Base-by-base conservation (phyloP, 1,140 invertebrate species). In the Drosophila bipectinata region DNA sequence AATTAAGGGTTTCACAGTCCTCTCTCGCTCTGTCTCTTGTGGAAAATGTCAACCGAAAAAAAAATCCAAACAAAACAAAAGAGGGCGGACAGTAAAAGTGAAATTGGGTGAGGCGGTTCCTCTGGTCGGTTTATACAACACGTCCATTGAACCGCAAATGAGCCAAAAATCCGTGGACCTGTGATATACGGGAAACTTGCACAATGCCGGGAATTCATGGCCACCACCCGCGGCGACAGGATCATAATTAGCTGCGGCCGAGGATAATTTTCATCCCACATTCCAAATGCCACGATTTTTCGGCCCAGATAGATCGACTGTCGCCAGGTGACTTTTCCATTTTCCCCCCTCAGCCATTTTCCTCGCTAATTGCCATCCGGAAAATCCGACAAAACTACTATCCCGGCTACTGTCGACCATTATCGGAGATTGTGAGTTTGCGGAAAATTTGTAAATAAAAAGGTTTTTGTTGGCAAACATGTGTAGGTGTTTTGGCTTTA, bases 1-100 rank as follows among this genome's bases (percentile, higher is more conserved):
- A 87, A 87, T 87, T 87, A 87, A 88, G 79, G 83, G 84, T 87
- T 88, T 88, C 83, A 72, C 75, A 72, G 68, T 73, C 75, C 15
- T 28, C 21, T 15, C 14, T 6, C 4, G 47, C 60, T 49, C 80
- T 47, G 48, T 68, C 26, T 28, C 26, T 28, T 80, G 72, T 68
- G 64, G 47, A 76, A 77, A 80, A 77, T 81, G 77, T 81, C 77
- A 81, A 72, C 72, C 41, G 18, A 44, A 14, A n/a, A 44, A 14
- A 44, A 44, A 14, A 15, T 8, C 21, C 21, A 44, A 6, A 44
- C 41, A 44, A 44, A 44, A 47, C 44, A 47, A 47, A 47, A 49
- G 48, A 6, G 51, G 41, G 41, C 41, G 21, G 21, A 34, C 26
- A 44, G 14, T 41, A 28, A 75, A 75, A 75, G 61, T 75, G 61